A percentile compares a stretch with the other conserved stretches of the same genome.
Evolutionary conservation across 2,888 invertebrate genomes (phyloP).

Genomic region (Bursaphelenchus okinawaensis): DNA sequence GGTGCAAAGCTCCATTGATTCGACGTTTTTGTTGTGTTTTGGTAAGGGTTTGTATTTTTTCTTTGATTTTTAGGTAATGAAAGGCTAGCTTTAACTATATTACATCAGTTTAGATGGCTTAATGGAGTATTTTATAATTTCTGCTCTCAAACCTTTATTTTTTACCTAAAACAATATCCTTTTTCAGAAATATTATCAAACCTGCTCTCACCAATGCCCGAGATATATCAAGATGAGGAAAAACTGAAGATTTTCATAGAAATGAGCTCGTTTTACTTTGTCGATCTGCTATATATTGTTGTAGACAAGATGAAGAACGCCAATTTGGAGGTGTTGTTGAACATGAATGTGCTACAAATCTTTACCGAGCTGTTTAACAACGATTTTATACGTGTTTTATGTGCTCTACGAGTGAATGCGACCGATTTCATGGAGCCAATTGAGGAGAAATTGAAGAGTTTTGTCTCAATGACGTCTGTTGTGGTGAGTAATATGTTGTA

Average conservation of each 20-base stretch:
- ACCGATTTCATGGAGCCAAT: conserved; percentile 7
- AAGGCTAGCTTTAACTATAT: too few species aligned
- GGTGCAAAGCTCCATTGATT: not conserved
- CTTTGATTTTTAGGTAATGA: too few species aligned
- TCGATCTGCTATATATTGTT: not conserved
- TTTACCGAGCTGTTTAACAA: not conserved
- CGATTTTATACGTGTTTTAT: conserved; percentile 1
- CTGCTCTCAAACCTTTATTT: too few species aligned
- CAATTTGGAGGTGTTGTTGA: not conserved
- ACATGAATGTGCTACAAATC: conserved; percentile 1
- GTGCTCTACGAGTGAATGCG: conserved; percentile 2
- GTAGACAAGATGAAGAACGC: conserved; percentile 1
- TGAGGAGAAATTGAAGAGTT: not conserved
- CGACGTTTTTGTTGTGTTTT: conserved; percentile 8
- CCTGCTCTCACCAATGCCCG: conserved; percentile 6
- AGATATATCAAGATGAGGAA: not conserved
- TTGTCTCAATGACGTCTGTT: not conserved
- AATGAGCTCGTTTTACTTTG: conserved; percentile 1
- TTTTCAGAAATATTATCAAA: conserved; percentile 4
- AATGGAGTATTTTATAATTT: too few species aligned
- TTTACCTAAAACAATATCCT: not conserved
- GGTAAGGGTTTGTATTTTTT: too few species aligned
- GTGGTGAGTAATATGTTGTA: not conserved
- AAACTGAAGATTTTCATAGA: conserved; percentile 1
- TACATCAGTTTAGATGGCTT: too few species aligned